Conservation (phyloP, 2,113 vertebrate species). For the Sturnira hondurensis region DNA sequence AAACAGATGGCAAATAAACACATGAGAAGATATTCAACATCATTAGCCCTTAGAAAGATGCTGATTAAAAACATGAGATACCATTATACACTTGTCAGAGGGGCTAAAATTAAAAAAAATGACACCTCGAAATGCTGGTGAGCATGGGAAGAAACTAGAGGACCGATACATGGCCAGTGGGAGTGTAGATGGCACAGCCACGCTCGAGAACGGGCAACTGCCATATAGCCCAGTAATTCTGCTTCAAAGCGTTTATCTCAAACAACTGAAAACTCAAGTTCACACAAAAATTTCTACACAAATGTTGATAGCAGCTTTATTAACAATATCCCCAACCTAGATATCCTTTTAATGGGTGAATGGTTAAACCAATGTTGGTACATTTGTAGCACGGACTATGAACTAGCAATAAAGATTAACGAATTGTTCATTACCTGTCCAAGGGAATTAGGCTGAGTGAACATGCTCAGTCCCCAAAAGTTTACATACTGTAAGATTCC, state of each 20-base stretch:
- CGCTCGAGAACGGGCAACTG: background rate
- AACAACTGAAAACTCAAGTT: background rate
- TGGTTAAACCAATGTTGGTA: background rate
- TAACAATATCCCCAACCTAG: background rate
- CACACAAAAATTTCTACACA: background rate
- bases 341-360: background rate
- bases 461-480: background rate
- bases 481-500: background rate
- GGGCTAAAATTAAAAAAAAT: background rate
- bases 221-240: background rate
- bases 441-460: background rate
- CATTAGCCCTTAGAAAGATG: background rate
- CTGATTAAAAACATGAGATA: background rate
- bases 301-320: background rate
- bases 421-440: background rate
- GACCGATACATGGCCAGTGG: background rate
- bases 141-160: background rate
- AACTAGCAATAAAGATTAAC: background rate
- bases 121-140: background rate
- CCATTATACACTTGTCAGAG: background rate
- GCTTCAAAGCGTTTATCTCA: background rate
- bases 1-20: background rate
- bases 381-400: background rate
- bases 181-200: background rate
- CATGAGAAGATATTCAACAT: background rate